Base-by-base conservation (phyloP, 2,888 invertebrate genomes). In the Pseudanteris insignis region DNA sequence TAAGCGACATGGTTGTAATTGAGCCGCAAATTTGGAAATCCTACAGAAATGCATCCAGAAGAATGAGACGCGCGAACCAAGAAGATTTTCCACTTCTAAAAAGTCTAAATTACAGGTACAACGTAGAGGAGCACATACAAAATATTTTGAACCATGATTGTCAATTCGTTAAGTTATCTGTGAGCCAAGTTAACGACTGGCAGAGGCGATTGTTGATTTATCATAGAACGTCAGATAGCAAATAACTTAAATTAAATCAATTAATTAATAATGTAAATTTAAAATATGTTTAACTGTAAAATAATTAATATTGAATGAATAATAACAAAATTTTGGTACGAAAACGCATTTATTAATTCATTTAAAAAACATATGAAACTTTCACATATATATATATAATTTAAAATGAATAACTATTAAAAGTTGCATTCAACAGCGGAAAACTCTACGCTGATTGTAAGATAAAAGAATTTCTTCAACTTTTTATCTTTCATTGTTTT, bases 21-120 rank as follows among this genome's bases (percentile, higher is more conserved):
- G 94, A 94, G 76, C 90, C 92, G 0, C 93, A 94, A 72, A 88
- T 89, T 1, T 94, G 93, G 93, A 89, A 88, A 74, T 92, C 91
- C 75, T 94, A 94, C 69, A 85, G 84, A 74, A 86, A 85, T 58
- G 93, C 93, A 1, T 86, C 88, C 29, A 86, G 89, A 70, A 83
- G 92, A 65, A 74, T 92, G 66, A 88, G 87, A 69, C 84, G 85
- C 65, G 82, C 84, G n/a, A 84, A 85, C 0, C 78, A 82, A 2
- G 83, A 83, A 38, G 77, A 78, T 29, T 91, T 92, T 76, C 84
- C 86, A 0, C 71, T 85, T 1, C 88, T 87, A 71, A 73, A 83
- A 26, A 70, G 79, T 6, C 79, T 93, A 10, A 81, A 84, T 71
- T 85, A 88, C 72, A 85, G 86, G 68, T 81, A 83, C 12, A 81